Base-by-base conservation (phyloP, 2,797 vertebrate species). In the Tolypeutes matacus region DNA sequence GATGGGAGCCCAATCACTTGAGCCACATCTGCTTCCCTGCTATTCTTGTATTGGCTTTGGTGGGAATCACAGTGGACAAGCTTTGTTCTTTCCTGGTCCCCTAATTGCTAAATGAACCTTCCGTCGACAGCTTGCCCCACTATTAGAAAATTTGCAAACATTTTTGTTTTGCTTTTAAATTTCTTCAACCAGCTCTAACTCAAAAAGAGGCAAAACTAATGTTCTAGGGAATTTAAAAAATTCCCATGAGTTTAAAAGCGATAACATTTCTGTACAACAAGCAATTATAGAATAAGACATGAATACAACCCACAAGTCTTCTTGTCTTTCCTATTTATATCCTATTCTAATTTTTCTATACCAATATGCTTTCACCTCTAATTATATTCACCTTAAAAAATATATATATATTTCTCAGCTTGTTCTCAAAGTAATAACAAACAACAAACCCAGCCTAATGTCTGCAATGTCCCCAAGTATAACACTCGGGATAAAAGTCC, bases 131-230 rank as follows among this genome's bases (percentile, higher is more conserved):
- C 70, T 73, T 53, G 20, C 84, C 91, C 2, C 27, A 36, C 69
- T 85, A 31, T 85, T 77, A 53, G 18, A 88, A 77, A 65, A 67
- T n/a, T 6, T 51, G 42, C 78, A 76, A 56, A 84, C 3, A 9
- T 60, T 53, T 90, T 88, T 46, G 4, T 73, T 90, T 88, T 69
- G 39, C 51, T 91, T 93, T 81, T 18, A 58, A 62, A 58, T 69
- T 65, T 73, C 36, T 72, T 91, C 62, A 77, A 77, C 11, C 62
- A 64, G 27, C 23, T 83, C 46, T 65, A 64, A 89, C 14, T 77
- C 31, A 34, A 67, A 34, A 67, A 67, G 65, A 67, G 34, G 65
- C 29, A 82, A 31, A 62, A 46, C 46, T 34, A 51, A 73, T 46
- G 25, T 31, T 58, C 42, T 58, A 42, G 27, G 23, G 75, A 81